Base-by-base conservation (phyloP, 2,113 vertebrate species). In the Pelvicachromis taeniatus region DNA sequence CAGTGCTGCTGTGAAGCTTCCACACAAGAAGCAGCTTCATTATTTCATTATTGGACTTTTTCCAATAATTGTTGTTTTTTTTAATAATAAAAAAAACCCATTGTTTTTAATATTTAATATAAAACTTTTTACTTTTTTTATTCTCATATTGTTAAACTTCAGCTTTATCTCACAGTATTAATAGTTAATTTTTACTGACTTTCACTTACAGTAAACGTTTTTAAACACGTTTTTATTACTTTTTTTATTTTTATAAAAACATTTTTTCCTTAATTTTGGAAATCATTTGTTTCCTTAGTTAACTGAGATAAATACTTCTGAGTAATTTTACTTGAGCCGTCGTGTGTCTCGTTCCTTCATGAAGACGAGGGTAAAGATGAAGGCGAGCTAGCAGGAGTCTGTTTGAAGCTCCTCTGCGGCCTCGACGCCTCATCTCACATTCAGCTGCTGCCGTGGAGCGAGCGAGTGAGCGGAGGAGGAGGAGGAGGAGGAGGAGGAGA, bases 391-490 rank as follows among this genome's bases (percentile, higher is more conserved):
- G 68, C 23, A 4, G 42, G 45, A 50, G 16, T 31, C 26, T 50
- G 16, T 75, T 48, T 73, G 42, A 73, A 50, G 23, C 42, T 73
- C 6, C 9, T n/a, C 19, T 48, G 5, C n/a, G 38, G 35, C 63
- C 38, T 42, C 4, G 11, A 0, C 52, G 11, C 40, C 54, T 83
- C 70, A 61, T 83, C 68, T 61, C 40, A 52, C 54, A 61, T 83
- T 77, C 70, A 77, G 29, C 81, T 83, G 68, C 81, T 83, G 81
- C 54, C 8, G 5, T 83, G 70, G 48, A 45, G 61, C 9, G 33
- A 29, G 17, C 14, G 17, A 23, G 68, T 2, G 3, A 31, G 35
- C 8, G 35, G 61, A 13, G 11, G 63, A 38, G 5, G 58, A 26
- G 26, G 26, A 26, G 26, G 26, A 26, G 26, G 26, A 61, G 61